Evolutionary conservation across 1,140 invertebrate genomes (phyloP).

Genomic region (Brachionus sp.): DNA sequence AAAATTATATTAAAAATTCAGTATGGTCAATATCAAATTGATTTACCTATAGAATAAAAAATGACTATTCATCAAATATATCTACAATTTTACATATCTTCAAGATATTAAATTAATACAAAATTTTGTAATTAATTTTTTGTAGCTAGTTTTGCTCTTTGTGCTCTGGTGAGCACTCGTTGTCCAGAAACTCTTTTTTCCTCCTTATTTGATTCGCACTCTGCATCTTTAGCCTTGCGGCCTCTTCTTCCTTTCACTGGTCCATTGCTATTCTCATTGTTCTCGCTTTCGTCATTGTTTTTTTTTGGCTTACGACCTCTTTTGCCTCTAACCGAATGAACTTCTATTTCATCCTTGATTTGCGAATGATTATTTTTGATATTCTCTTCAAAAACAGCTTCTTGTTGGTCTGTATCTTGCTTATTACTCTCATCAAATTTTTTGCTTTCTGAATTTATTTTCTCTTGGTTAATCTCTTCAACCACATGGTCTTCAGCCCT

Average conservation of each 20-base stretch:
- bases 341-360: too few species aligned
- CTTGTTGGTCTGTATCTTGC: too few species aligned
- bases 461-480: too few species aligned
- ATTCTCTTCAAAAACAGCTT: too few species aligned
- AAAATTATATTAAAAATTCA: neutral
- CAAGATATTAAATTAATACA: neutral
- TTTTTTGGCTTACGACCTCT: neutral
- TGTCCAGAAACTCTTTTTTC: neutral
- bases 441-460: too few species aligned
- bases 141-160: neutral
- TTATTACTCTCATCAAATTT: too few species aligned
- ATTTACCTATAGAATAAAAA: neutral
- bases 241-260: neutral
- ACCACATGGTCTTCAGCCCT: too few species aligned
- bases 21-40: neutral
- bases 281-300: neutral
- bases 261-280: neutral
- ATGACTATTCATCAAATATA: neutral
- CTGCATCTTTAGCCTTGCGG: neutral
- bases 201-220: neutral
- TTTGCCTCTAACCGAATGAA: neutral
- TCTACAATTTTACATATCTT: neutral
- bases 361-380: too few species aligned
- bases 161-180: neutral
- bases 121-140: constrained; percentile 30